Base-by-base conservation (phyloP, 2,888 invertebrate genomes). In the Falcaria lacertinaria region DNA sequence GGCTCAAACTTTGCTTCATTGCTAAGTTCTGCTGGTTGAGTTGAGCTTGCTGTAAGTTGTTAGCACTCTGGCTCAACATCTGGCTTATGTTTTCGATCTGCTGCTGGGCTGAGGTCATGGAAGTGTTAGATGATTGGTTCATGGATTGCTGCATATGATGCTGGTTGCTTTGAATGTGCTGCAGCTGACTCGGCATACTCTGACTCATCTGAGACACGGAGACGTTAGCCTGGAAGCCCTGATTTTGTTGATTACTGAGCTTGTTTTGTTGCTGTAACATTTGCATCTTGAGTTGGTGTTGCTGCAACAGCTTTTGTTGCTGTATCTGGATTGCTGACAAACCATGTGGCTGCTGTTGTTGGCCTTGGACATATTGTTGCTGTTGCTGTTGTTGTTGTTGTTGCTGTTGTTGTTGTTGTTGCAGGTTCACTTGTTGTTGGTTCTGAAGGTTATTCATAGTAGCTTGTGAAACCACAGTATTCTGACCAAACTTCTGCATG, bases 1-100 rank as follows among this genome's bases (percentile, higher is more conserved):
- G 57, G 22, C 78, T 86, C 42, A 89, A 60, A 34, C 74, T 75
- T 51, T 86, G 87, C 48, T 89, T 89, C 80, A 87, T 84, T 2
- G 81, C 80, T 66, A 88, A 62, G 43, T 80, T 88, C 42, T 89
- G 88, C 44, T 87, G 86, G 48, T 78, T 82, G 8, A 84, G 49
- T 50, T 89, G 89, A 41, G 81, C 75, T 45, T 85, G 89, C 50
- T 88, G 87, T 35, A 90, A 60, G 45, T 86, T 88, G 50, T 87
- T 88, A 11, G 88, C 87, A 64, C 87, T 88, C 45, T 89, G 89
- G 56, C 89, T 89, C 25, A 89, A 60, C 88, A 89, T 88, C 57
- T 93, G 93, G 34, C 90, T 90, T 15, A 91, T 92, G 36, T 91
- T 86, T 56, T 92, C 92, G 67, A 92, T 92, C 53, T 92, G 90